Conservation (phyloP, 2,888 invertebrate species). For the Drosophila fulvimacula region DNA sequence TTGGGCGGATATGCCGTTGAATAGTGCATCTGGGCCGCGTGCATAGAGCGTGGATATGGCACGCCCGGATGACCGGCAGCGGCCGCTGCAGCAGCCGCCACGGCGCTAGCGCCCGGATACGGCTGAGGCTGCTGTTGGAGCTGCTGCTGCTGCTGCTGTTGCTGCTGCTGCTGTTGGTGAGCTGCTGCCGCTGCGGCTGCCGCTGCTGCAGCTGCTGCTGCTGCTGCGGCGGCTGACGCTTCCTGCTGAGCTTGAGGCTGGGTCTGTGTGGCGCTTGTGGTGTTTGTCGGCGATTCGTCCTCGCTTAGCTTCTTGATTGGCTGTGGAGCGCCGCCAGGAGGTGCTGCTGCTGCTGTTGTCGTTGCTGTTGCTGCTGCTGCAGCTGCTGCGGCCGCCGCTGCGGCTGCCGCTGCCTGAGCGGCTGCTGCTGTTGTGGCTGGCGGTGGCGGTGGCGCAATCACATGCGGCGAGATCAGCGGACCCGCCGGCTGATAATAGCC, state of each 20-base stretch:
- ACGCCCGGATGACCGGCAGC: slow-evolving; percentile 83
- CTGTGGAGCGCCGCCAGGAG: slow-evolving; percentile 51
- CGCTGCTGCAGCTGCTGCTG: slow-evolving; percentile 48
- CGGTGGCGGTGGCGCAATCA: slow-evolving; percentile 83
- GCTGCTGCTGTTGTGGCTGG: slow-evolving; percentile 59
- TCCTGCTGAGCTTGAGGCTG: neutral
- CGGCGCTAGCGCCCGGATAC: slow-evolving; percentile 76
- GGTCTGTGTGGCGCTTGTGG: slow-evolving; percentile 6
- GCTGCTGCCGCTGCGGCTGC: slow-evolving; percentile 11
- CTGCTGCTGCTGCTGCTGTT: slow-evolving; percentile 61
- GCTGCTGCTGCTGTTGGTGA: slow-evolving; percentile 49
- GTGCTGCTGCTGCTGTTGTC: slow-evolving; percentile 56
- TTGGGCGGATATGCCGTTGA: slow-evolving; percentile 84
- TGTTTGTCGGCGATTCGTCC: slow-evolving; percentile 67
- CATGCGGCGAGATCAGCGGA: slow-evolving; percentile 91
- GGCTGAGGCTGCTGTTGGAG: slow-evolving; percentile 73
- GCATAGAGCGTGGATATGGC: slow-evolving; percentile 83
- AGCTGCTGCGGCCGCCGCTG: slow-evolving; percentile 57
- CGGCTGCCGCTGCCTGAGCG: slow-evolving; percentile 67
- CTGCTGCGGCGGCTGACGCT: slow-evolving; percentile 71
- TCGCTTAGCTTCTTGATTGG: slow-evolving; percentile 74
- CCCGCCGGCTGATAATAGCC: slow-evolving; percentile 97
- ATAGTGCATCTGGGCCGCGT: slow-evolving; percentile 85
- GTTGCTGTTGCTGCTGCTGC: slow-evolving; percentile 60
- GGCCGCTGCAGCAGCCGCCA: slow-evolving; percentile 82